Evolutionary conservation across 1,140 invertebrate species (phyloP).

Genomic region (Eciton burchellii): DNA sequence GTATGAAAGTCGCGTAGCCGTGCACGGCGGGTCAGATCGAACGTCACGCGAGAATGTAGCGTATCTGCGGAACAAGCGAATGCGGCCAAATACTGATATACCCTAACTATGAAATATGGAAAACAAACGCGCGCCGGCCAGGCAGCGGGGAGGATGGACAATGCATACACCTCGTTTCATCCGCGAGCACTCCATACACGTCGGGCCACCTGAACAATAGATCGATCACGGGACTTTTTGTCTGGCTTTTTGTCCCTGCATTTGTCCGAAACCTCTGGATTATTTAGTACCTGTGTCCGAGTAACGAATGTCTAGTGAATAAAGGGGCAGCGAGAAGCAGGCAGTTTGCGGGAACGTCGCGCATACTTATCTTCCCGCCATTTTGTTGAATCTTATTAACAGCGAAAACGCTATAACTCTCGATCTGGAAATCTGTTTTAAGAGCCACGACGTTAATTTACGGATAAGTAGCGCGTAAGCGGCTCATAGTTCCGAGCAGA

Average conservation of each 20-base stretch:
- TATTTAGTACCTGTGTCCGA: background rate
- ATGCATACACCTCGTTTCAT: constrained; percentile 35
- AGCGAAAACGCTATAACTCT: no score
- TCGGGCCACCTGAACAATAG: background rate
- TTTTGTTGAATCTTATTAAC: no score
- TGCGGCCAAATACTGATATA: constrained; percentile 52
- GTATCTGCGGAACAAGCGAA: constrained; percentile 40
- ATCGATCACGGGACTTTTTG: background rate
- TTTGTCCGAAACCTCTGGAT: background rate
- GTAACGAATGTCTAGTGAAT: background rate
- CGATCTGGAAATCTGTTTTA: no score
- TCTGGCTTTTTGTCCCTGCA: background rate
- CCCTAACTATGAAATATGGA: constrained; percentile 65
- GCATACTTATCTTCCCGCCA: background rate
- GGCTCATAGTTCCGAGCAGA: no score
- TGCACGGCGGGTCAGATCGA: constrained; percentile 38
- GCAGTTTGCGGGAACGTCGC: background rate
- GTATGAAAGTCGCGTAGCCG: constrained; percentile 45
- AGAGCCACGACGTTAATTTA: no score
- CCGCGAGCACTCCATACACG: background rate
- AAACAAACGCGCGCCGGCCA: constrained; percentile 66
- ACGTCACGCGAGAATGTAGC: constrained; percentile 20
- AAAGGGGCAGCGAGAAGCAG: no score
- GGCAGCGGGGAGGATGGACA: constrained; percentile 31
- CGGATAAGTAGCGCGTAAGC: no score